Evolutionary conservation across 2,888 invertebrate species (phyloP).

Genomic region (Nasonovia ribisnigri): DNA sequence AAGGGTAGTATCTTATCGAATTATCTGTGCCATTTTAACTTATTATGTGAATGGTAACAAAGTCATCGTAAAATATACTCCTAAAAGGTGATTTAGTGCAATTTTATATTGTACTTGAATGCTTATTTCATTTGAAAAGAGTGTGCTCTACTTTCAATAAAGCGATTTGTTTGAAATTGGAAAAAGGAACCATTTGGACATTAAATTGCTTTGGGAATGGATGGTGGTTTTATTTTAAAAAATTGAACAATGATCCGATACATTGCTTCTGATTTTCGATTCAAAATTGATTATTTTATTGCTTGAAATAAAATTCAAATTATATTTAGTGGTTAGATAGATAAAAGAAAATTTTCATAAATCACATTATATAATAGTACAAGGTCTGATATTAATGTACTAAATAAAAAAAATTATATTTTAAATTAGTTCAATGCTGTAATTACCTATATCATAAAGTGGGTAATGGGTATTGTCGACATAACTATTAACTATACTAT

Average conservation of each 20-base stretch:
- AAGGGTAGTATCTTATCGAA: background rate
- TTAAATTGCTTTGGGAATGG: constrained; percentile 7
- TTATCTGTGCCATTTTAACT: background rate
- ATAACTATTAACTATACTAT: background rate
- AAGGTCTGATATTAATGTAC: background rate
- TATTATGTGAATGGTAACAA: background rate
- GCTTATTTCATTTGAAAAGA: constrained; percentile 5
- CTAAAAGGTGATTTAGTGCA: background rate
- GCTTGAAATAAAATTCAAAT: background rate
- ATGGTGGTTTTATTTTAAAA: background rate
- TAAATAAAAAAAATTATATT: background rate
- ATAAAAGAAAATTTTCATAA: background rate
- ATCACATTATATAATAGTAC: background rate
- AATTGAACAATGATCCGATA: background rate
- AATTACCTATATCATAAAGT: background rate
- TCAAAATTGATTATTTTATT: background rate
- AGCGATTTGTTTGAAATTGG: constrained; percentile 1
- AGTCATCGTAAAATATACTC: constrained; percentile 6
- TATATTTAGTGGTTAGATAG: background rate
- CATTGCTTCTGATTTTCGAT: background rate
- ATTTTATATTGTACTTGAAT: background rate
- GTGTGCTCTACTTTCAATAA: constrained; percentile 1
- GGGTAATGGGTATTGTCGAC: background rate
- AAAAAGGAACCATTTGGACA: background rate
- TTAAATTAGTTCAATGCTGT: background rate